Base-by-base conservation (phyloP, 2,797 vertebrate genomes). In the Rhinella marina region DNA sequence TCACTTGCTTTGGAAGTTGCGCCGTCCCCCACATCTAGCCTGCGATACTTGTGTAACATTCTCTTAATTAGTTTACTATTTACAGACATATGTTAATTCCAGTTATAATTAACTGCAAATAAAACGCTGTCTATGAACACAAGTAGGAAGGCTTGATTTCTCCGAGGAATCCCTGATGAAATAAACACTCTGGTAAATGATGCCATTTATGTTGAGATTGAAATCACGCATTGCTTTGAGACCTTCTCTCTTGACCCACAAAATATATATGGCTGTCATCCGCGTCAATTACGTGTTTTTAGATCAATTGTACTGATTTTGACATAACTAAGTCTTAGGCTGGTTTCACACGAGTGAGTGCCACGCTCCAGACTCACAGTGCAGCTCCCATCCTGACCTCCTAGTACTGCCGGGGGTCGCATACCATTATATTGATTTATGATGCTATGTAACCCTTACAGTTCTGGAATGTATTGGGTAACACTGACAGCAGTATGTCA, bases 81-180 rank as follows among this genome's bases (percentile, higher is more conserved):
- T 85, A 25, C 25, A 75, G 56, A 81, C 83, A 79, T 81, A 88
- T 80, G 76, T 81, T 73, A 29, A 14, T 68, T 80, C 61, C 72
- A 79, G 72, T 62, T 81, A 81, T 80, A 85, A 88, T 75, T 85
- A 81, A 56, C 68, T 32, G 32, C n/a, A 81, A 48, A 81, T 85
- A 13, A 80, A 54, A 29, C 21, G 13, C 19, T 29, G n/a, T 8
- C 64, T 14, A 48, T 27, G 59, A 82, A 77, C 29, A 25, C 1
- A n/a, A 16, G 17, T 4, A 50, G 21, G 16, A 82, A 61, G 12
- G 27, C 16, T 14, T 27, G 79, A 87, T 82, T 82, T 62, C 80
- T 82, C 68, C 41, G 29, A 87, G 86, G 80, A 32, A 12, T 8
- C 76, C 29, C 48, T n/a, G n/a, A 79, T 57, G 52, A 80, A 61